Base-by-base conservation (phyloP, 2,888 invertebrate species). In the Melanchra persicariae region DNA sequence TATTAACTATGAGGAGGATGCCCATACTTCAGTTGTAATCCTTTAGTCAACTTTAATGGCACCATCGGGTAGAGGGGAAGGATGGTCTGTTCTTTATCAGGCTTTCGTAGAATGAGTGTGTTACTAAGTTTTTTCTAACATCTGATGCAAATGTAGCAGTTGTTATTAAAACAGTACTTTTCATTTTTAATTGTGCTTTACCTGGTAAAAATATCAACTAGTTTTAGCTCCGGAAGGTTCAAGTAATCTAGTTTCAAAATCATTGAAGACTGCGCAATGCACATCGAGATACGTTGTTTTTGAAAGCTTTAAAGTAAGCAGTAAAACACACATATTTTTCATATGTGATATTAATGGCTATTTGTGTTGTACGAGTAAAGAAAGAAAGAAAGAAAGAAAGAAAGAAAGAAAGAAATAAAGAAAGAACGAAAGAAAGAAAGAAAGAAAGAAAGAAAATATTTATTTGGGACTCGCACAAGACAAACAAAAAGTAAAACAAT, bases 11-110 rank as follows among this genome's bases (percentile, higher is more conserved):
- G 45, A 70, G 19, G 37, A 49, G 45, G 19, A 9, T 19, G 7
- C 9, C 17, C 34, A 49, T 64, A 10, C 6, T 66, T 64, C 17
- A 40, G 12, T 49, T 24, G 15, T 30, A 22, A 70, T 55, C 19
- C n/a, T 43, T 70, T 47, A 47, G 37, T 15, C 0, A 10, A 10
- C 15, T 49, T n/a, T 57, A 49, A 51, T 71, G 47, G 9, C 58
- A 58, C 17, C 17, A 30, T 67, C 19, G 22, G 22, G 22, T 26
- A 5, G 17, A 15, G 10, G 12, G 19, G 15, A 19, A 40, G 19
- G 26, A 9, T 47, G 55, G 5, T n/a, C 9, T 45, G 6, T 8
- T 24, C 17, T 70, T 70, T 12, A 43, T 12, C 0, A 15, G 19
- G 15, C 19, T 4, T 24, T 54, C 7, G 26, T 69, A 10, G 22